Conservation (phyloP, 2,113 vertebrate genomes). For the Falco punctatus region DNA sequence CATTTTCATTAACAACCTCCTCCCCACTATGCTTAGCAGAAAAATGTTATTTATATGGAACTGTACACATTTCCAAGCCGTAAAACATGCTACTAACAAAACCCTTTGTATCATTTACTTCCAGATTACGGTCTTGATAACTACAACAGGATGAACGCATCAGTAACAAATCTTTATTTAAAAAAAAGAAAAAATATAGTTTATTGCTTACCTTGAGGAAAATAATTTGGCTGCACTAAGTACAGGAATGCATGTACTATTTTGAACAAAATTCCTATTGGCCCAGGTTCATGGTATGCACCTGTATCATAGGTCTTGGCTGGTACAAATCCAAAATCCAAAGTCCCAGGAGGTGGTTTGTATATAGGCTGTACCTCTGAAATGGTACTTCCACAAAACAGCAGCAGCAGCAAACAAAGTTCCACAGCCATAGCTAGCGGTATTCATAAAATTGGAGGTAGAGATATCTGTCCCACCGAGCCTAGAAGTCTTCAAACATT, state of each 20-base stretch:
- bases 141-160: background rate
- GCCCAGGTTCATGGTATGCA: slow-evolving; percentile 83
- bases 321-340: slow-evolving; percentile 89
- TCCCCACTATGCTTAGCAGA: background rate
- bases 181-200: background rate
- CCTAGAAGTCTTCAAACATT: slow-evolving; percentile 34
- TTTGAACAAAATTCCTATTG: slow-evolving; percentile 86
- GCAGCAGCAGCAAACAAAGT: slow-evolving; percentile 73
- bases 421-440: slow-evolving; percentile 74
- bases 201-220: slow-evolving; percentile 88
- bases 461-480: background rate
- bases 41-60: background rate
- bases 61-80: background rate
- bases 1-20: background rate
- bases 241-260: slow-evolving; percentile 85
- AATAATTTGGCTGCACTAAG: slow-evolving; percentile 88
- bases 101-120: background rate
- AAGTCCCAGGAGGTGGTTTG: slow-evolving; percentile 61
- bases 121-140: background rate
- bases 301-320: slow-evolving; percentile 85
- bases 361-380: slow-evolving; percentile 71
- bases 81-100: background rate
- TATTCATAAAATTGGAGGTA: slow-evolving; percentile 66
- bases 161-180: background rate
- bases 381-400: slow-evolving; percentile 68